phyloP scores from a whole-genome alignment of 2,797 vertebrate species.

The Sarcophilus harrisii region DNA sequence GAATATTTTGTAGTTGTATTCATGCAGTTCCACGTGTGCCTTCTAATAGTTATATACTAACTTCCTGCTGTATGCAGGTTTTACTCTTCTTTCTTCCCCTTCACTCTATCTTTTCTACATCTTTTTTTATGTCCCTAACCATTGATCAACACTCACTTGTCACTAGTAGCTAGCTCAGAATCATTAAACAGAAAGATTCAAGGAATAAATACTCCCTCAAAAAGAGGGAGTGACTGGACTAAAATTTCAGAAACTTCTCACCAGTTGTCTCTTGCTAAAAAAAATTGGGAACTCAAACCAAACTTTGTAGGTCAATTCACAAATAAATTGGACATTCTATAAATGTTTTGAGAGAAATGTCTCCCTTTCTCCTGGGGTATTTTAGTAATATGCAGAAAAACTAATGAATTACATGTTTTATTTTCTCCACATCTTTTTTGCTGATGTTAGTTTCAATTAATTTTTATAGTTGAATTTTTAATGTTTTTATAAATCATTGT shows the following conservation, averaged over 20 bases:
- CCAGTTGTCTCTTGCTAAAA: slow-evolving; percentile 14
- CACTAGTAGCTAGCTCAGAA: neutral
- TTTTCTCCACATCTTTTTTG: neutral
- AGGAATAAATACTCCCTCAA: neutral
- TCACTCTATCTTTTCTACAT: neutral
- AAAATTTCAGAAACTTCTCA: slow-evolving; percentile 12
- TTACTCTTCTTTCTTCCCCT: slow-evolving; percentile 4
- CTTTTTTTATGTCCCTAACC: neutral
- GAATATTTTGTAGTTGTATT: neutral
- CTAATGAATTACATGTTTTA: neutral
- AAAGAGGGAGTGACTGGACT: neutral
- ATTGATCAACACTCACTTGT: neutral
- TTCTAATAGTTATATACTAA: neutral
- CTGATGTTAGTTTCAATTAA: neutral
- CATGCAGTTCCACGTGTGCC: neutral
- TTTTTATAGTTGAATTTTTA: neutral
- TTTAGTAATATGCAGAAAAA: neutral
- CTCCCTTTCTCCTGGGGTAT: neutral
- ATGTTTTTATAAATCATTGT: neutral
- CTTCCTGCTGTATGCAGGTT: neutral
- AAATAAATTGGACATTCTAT: neutral
- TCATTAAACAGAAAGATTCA: neutral
- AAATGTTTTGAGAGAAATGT: neutral
- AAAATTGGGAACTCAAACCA: slow-evolving; percentile 9
- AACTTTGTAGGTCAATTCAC: neutral